A percentile compares a stretch with the other conserved stretches of the same genome.
Conservation (phyloP, 1,140 invertebrate genomes). For the Zeugodacus cucurbitae region DNA sequence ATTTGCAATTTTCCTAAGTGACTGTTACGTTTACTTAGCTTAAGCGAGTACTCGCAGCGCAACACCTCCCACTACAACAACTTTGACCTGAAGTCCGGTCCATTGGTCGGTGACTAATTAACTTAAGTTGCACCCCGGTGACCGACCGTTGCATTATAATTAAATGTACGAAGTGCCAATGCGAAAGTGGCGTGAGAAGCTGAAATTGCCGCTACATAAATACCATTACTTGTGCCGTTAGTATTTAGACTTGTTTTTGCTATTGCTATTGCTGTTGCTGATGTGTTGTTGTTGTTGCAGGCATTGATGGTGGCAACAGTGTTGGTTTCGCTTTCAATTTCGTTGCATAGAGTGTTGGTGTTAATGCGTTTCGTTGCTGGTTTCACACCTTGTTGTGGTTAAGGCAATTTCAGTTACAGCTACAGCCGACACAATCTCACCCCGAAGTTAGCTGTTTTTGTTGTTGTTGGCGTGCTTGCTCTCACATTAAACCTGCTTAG, state of each 20-base stretch:
- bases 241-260: background rate
- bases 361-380: constrained; percentile 7
- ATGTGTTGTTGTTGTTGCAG: background rate
- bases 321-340: constrained; percentile 10
- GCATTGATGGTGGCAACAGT: background rate
- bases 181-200: background rate
- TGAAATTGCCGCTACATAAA: background rate
- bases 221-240: background rate
- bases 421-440: background rate
- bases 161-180: constrained; percentile 13
- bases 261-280: background rate
- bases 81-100: background rate
- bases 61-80: background rate
- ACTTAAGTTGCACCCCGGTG: constrained; percentile 17
- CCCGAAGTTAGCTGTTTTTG: too few relatives aligned
- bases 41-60: background rate
- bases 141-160: constrained; percentile 32
- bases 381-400: constrained; percentile 31
- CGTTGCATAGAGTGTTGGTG: background rate
- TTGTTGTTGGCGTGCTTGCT: background rate
- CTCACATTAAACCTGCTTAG: background rate
- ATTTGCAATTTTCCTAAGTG: background rate
- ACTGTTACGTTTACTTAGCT: background rate
- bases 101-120: constrained; percentile 12
- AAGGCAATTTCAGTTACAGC: background rate